Base-by-base conservation (phyloP, 30 jellyfish, hydroid and myxozoan species). In the Aurelia aurita complex sp. Pacific region DNA sequence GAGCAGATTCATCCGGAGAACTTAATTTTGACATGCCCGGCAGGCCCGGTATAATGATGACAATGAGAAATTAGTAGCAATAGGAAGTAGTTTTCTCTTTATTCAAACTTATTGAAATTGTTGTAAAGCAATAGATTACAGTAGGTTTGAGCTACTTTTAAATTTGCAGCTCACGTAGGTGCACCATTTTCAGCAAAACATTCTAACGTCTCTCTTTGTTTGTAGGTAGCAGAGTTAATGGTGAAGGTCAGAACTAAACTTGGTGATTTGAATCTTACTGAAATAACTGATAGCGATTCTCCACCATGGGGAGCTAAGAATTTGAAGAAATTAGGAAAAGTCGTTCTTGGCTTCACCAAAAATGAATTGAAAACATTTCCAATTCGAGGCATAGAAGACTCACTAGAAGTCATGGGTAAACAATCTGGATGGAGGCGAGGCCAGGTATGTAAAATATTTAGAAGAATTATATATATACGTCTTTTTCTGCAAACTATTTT, bases 361-460 rank as follows among this genome's bases (percentile, higher is more conserved):
- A 68, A 91, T 34, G 98, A 91, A 69, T 66, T 85, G 66, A 77
- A 73, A 69, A 74, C 73, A 5, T 91, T 91, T 50, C 98, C 98
- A 65, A 83, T 85, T 1, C 73, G 92, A 18, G 98, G 93, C 59
- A 85, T 91, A 8, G 98, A 91, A 69, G 87, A 74, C 43, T 72
- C 96, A 12, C 19, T 73, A 33, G 96, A 79, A 63, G 98, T 80
- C 43, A 86, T 91, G 80, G 98, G 98, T 10, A 78, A 85, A 66
- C 96, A 91, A 33, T 67, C 80, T 13, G 98, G 96, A 36, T 91
- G 98, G 98, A 79, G 90, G 74, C 86, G 98, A 62, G 93, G 98
- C 53, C 92, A 83, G 96, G 98, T 91, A 52, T 18, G 91, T 4
- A 6, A 46, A 16, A 6, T 2, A 38, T 38, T 38, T 38, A 38